Base-by-base conservation (phyloP, 2,113 vertebrate species). In the Gasterosteus nipponicus region DNA sequence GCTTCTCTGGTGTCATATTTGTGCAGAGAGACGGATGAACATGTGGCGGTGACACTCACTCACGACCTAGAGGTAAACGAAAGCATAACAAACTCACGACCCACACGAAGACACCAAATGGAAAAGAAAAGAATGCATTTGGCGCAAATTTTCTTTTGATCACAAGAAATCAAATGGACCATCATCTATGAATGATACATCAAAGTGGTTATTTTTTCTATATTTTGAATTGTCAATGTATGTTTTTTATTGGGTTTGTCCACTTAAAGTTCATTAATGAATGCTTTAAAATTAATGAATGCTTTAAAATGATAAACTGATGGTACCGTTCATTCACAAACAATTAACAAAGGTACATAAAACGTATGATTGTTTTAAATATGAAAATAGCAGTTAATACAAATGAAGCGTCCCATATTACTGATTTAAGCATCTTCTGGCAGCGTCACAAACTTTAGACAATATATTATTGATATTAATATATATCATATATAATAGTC, bases 1-100 rank as follows among this genome's bases (percentile, higher is more conserved):
- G 22, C 19, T 63, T 76, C 75, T 49, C 80, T 29, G 39, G 65
- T 61, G 39, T 61, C 46, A 71, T 19, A 73, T 78, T 77, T 26
- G 72, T 29, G 54, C 46, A 58, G 31, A 46, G 15, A 58, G 26
- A 62, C 0, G 15, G 11, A 69, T 4, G 19, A 56, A 66, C 33
- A 29, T 5, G 7, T 22, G n/a, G 49, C 18, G 57, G 51, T 26
- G 57, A 71, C 69, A n/a, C 12, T 14, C 3, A 39, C 26, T 22
- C 1, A 19, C 6, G 2, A 33, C 22, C 12, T 4, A 39, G 5
- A 38, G 26, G 22, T 41, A 39, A n/a, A 47, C 12, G 12, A 39
- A 12, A 7, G n/a, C 10, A 11, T 39, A 3, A 44, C 0, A 35
- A 35, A 53, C 22, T 19, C n/a, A 41, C 31, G 35, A 47, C n/a